Conservation (phyloP, 2,113 vertebrate species). For the Junco hyemalis region DNA sequence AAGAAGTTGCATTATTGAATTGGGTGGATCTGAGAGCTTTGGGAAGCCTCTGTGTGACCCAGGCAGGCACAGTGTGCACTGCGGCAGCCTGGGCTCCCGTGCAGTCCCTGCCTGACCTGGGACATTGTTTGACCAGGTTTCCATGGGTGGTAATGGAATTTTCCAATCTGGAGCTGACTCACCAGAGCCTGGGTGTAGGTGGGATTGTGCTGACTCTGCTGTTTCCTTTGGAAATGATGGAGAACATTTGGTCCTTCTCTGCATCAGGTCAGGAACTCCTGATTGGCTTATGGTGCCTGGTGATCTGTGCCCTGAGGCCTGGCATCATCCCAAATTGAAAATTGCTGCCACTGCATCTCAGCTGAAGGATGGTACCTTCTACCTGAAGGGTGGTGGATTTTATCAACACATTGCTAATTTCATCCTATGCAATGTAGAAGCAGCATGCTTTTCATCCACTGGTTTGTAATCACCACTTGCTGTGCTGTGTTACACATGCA, state of each 20-base stretch:
- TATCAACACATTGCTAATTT: not conserved
- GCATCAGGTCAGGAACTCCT: not conserved
- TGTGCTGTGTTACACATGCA: fast-evolving
- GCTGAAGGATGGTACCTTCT: not conserved
- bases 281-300: not conserved
- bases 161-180: not conserved
- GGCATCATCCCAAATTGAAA: not conserved
- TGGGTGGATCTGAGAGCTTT: not conserved
- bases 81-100: not conserved
- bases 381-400: not conserved
- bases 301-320: fast-evolving
- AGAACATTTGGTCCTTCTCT: not conserved
- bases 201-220: not conserved
- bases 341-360: not conserved
- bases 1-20: not conserved
- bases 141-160: not conserved
- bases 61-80: not conserved
- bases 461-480: not conserved
- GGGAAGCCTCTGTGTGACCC: not conserved
- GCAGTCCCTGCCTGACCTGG: not conserved
- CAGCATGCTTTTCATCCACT: not conserved
- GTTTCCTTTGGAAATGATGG: not conserved
- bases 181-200: not conserved
- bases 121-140: not conserved
- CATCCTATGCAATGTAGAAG: not conserved